Base-by-base conservation (phyloP, 2,888 invertebrate genomes). In the Apamea epomidion region DNA sequence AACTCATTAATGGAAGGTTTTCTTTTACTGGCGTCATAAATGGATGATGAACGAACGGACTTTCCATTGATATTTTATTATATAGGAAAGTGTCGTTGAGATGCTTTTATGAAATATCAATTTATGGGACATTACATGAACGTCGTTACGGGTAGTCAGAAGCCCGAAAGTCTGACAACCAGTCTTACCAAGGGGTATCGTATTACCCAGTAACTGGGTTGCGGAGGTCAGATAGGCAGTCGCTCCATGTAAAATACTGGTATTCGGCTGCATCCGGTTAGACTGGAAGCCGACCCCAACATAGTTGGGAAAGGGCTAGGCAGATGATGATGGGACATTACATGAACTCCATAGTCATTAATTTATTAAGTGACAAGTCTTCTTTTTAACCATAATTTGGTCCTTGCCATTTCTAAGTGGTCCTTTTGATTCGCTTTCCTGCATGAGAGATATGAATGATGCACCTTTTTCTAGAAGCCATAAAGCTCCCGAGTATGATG, bases 51-150 rank as follows among this genome's bases (percentile, higher is more conserved):
- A 62, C 54, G 25, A 18, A 64, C 8, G 0, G 21, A 78, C 73
- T 76, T 76, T 84, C 87, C 60, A 72, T 83, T 60, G 45, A 74
- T 64, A 68, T 60, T 72, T 48, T 42, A 74, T 74, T 37, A 58
- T 73, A 74, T 67, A 58, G 37, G n/a, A 80, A 64, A 74, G 42
- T 71, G 42, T 16, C 7, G 21, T 25, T 14, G 25, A 51, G 25
- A 6, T 67, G n/a, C 37, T 54, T 62, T 77, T n/a, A n/a, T 18
- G 25, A 32, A 25, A 48, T 48, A 70, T 65, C n/a, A 62, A 29
- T 29, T 16, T 29, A 42, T 18, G 18, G 16, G 10, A 68, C 42
- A 69, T 29, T n/a, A n/a, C n/a, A n/a, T n/a, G n/a, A n/a, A n/a
- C n/a, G n/a, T n/a, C n/a, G n/a, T n/a, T n/a, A n/a, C n/a, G n/a